Conservation (phyloP, 2,888 invertebrate genomes). For the Aplocera efformata region DNA sequence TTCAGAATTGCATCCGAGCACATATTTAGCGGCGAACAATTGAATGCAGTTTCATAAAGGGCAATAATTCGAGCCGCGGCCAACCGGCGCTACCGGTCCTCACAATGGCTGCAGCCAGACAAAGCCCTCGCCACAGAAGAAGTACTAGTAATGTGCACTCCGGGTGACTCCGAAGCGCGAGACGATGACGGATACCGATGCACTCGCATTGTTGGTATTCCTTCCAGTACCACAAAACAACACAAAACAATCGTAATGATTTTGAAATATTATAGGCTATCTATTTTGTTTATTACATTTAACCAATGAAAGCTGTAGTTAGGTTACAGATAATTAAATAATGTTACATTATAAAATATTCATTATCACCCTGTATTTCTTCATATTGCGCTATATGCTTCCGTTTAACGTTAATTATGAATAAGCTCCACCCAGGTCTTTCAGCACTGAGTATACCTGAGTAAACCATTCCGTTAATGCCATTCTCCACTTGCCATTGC, state of each 20-base stretch:
- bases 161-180: constrained; percentile 25
- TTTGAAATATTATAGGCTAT: constrained; percentile 2
- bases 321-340: no score
- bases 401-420: no score
- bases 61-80: constrained; percentile 55
- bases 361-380: no score
- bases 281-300: no score
- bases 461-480: no score
- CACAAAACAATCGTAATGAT: constrained; percentile 5
- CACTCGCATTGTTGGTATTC: constrained; percentile 32
- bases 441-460: no score
- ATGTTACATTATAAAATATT: no score
- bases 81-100: constrained; percentile 67
- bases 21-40: constrained; percentile 33
- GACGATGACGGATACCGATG: constrained; percentile 57
- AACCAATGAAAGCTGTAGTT: no score
- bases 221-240: constrained; percentile 21
- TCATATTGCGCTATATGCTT: no score
- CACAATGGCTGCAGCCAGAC: constrained; percentile 50
- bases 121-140: constrained; percentile 37
- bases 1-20: constrained; percentile 9
- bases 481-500: no score
- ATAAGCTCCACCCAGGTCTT: no score
- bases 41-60: constrained; percentile 45
- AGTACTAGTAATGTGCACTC: neutral